phyloP scores from a whole-genome alignment of 2,797 vertebrate genomes.

The Momotus momota region DNA sequence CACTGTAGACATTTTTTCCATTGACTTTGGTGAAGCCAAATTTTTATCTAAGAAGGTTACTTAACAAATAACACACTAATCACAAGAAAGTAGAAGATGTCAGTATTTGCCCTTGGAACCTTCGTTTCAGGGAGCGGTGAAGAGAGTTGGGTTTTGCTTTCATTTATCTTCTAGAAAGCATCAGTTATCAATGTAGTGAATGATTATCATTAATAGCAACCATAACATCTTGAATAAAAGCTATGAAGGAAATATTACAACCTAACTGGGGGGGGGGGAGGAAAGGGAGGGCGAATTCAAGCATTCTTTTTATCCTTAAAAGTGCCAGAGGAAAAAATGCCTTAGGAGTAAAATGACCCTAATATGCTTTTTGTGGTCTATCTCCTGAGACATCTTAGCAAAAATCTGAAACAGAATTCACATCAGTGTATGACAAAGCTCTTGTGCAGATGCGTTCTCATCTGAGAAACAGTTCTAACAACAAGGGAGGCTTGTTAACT shows the following conservation, averaged over 20 bases:
- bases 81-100: neutral
- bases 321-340: neutral
- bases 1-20: neutral
- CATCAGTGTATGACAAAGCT: neutral
- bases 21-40: neutral
- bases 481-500: neutral
- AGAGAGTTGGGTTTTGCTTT: neutral
- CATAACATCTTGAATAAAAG: neutral
- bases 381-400: neutral
- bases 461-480: neutral
- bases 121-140: neutral
- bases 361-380: neutral
- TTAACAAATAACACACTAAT: neutral
- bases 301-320: neutral
- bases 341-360: neutral
- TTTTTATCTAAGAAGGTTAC: neutral
- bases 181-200: neutral
- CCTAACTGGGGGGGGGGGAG: neutral
- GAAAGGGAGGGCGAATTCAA: neutral
- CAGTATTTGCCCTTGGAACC: neutral
- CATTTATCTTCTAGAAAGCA: neutral
- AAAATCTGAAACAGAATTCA: neutral
- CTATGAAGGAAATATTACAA: neutral
- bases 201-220: neutral
- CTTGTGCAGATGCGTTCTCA: neutral